Conservation (phyloP, 1,140 invertebrate species). For the Drosophila novamexicana region DNA sequence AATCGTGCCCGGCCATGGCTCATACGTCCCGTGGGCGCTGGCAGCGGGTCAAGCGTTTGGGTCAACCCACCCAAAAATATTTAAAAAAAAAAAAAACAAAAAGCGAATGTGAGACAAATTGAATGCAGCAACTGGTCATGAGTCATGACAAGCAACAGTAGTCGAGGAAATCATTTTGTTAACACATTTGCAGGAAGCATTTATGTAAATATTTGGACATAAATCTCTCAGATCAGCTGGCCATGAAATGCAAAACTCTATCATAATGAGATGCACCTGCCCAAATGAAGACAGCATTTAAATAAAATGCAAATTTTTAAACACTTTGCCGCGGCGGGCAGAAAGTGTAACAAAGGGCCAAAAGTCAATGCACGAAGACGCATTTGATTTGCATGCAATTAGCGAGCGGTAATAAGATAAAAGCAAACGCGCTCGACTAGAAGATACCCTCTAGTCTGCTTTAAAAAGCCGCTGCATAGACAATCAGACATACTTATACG, state of each 20-base stretch:
- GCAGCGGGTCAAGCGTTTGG: slow-evolving; percentile 28
- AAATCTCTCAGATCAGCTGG: slow-evolving; percentile 48
- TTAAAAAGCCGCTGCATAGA: too few relatives aligned
- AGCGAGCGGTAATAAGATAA: slow-evolving; percentile 43
- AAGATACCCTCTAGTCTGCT: neutral
- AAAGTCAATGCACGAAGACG: slow-evolving; percentile 31
- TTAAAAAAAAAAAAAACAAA: neutral
- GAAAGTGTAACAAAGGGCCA: slow-evolving; percentile 69
- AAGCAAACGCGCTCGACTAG: slow-evolving; percentile 19
- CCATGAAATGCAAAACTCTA: slow-evolving; percentile 68
- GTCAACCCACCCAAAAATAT: slow-evolving; percentile 18
- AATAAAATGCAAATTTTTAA: slow-evolving; percentile 52
- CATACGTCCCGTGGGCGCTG: slow-evolving; percentile 37
- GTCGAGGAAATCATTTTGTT: slow-evolving; percentile 38
- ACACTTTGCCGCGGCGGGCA: slow-evolving; percentile 44
- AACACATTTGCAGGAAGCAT: slow-evolving; percentile 45
- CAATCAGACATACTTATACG: too few relatives aligned
- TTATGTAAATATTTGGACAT: slow-evolving; percentile 47
- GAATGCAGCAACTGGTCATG: slow-evolving; percentile 18
- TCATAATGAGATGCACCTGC: slow-evolving; percentile 65
- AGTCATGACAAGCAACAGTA: slow-evolving; percentile 20
- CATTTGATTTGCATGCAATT: slow-evolving; percentile 71
- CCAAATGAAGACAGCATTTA: slow-evolving; percentile 31
- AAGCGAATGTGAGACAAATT: slow-evolving; percentile 47
- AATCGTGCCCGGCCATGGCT: slow-evolving; percentile 44